Conservation (phyloP, 2,888 invertebrate genomes). For the Hirtodrosophila confusa region DNA sequence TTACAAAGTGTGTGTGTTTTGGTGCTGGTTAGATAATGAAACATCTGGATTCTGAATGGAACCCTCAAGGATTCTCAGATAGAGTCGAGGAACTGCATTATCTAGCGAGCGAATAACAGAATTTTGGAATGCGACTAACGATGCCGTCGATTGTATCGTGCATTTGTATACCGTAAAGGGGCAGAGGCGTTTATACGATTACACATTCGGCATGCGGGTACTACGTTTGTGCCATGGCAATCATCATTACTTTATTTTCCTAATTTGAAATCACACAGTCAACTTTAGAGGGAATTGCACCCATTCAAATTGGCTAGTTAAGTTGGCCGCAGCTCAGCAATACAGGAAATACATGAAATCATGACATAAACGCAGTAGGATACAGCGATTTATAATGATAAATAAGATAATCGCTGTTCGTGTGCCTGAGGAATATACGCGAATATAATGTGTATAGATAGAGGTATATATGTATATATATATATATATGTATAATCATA, state of each 20-base stretch:
- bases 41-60: neutral
- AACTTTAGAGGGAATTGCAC: no score
- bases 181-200: no score
- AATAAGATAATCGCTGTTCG: neutral
- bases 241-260: no score
- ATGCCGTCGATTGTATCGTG: slow-evolving; percentile 46
- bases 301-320: no score
- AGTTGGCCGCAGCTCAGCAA: no score
- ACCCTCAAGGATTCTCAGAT: neutral
- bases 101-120: no score
- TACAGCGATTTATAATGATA: slow-evolving; percentile 4
- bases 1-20: slow-evolving; percentile 2
- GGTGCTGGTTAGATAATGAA: neutral
- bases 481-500: slow-evolving; percentile 27
- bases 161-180: slow-evolving; percentile 10
- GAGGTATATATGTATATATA: slow-evolving; percentile 15
- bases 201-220: no score
- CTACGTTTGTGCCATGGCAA: no score
- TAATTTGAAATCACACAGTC: no score
- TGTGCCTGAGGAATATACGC: slow-evolving; percentile 6
- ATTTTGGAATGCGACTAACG: slow-evolving; percentile 40
- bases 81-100: no score
- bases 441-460: slow-evolving; percentile 11
- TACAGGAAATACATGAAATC: no score
- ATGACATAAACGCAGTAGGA: no score